phyloP scores from a whole-genome alignment of 2,113 vertebrate species.

The Acanthisitta chloris region DNA sequence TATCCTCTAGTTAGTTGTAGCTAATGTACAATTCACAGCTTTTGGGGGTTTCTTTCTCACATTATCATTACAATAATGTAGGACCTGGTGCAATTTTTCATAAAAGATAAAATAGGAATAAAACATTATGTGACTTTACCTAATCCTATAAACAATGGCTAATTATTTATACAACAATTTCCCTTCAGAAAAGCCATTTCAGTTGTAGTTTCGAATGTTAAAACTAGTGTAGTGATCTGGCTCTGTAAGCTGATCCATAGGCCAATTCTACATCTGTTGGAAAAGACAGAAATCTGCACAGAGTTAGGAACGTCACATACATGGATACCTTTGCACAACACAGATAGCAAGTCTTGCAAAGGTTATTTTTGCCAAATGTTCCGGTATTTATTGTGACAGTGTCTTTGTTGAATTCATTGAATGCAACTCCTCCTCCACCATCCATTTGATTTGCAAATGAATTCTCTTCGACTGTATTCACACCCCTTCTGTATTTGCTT shows the following conservation, averaged over 20 bases:
- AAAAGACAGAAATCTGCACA: not conserved
- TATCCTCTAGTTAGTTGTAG: not conserved
- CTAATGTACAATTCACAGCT: not conserved
- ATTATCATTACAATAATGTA: not conserved
- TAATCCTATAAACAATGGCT: not conserved
- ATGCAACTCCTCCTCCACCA: slow-evolving; percentile 4
- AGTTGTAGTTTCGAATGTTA: not conserved
- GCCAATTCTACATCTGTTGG: not conserved
- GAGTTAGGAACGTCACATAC: not conserved
- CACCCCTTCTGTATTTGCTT: slow-evolving; percentile 66
- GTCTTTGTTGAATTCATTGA: slow-evolving; percentile 27
- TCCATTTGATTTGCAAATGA: slow-evolving; percentile 52
- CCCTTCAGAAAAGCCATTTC: not conserved
- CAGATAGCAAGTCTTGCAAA: slow-evolving; percentile 8
- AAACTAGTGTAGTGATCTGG: not conserved
- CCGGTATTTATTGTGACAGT: slow-evolving; percentile 38
- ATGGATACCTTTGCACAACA: not conserved
- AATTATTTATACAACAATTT: not conserved
- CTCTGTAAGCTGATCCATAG: not conserved
- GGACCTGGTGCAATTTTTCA: not conserved
- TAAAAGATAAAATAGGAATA: not conserved
- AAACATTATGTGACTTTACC: not conserved
- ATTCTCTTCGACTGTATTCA: slow-evolving; percentile 42
- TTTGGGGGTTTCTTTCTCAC: rapidly evolving
- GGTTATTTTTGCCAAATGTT: slow-evolving; percentile 34